Percentiles rank a stretch among this genome's conserved stretches.
Conservation (phyloP, 2,888 invertebrate genomes). For the Rhagium mordax region DNA sequence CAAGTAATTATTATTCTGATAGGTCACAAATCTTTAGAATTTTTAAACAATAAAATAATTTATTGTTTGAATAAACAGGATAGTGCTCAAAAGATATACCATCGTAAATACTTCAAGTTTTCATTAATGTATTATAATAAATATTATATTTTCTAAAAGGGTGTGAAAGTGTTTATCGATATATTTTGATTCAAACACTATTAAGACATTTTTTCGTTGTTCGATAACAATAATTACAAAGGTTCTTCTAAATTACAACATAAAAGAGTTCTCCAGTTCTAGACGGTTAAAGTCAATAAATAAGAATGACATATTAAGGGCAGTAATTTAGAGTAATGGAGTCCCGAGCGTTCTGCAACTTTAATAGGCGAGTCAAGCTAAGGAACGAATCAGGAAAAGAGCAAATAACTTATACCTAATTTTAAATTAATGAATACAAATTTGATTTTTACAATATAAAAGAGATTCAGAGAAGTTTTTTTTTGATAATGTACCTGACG, state of each 20-base stretch:
- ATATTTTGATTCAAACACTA: neutral
- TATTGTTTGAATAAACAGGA: too few species aligned
- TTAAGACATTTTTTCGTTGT: constrained; percentile 39
- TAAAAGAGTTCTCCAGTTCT: constrained; percentile 36
- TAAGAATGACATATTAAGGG: constrained; percentile 47
- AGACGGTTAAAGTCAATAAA: constrained; percentile 44
- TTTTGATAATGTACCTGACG: neutral
- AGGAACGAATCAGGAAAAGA: constrained; percentile 42
- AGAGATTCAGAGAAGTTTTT: neutral
- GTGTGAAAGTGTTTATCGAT: neutral
- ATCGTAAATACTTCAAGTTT: too few species aligned
- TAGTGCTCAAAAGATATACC: too few species aligned
- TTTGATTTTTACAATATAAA: neutral
- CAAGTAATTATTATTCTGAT: too few species aligned
- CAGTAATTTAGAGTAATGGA: constrained; percentile 46
- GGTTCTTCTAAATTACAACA: constrained; percentile 42
- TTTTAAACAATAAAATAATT: too few species aligned
- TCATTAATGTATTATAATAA: too few species aligned
- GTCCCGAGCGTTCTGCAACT: constrained; percentile 41
- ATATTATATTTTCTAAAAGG: too few species aligned
- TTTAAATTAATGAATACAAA: constrained; percentile 23
- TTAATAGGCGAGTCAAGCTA: constrained; percentile 34
- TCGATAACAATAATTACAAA: constrained; percentile 45
- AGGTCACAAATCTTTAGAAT: too few species aligned
- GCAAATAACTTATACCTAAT: constrained; percentile 15